phyloP scores from a whole-genome alignment of 2,113 vertebrate genomes.

The Vidua chalybeata region DNA sequence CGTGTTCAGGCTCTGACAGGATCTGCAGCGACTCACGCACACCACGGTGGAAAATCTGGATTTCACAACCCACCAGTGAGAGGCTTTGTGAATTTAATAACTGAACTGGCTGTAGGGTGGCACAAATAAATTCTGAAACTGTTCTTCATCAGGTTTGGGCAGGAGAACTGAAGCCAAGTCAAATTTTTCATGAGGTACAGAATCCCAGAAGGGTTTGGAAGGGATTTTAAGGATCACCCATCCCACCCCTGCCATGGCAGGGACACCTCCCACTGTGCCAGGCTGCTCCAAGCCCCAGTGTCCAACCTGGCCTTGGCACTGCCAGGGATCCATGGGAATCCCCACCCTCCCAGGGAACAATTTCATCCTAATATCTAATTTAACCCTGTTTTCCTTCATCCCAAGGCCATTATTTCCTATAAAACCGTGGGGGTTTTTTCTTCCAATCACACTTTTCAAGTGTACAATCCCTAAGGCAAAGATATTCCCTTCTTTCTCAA shows the following conservation, averaged over 20 bases:
- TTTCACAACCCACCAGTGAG: rapidly evolving
- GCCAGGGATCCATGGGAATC: neutral
- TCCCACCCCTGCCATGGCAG: neutral
- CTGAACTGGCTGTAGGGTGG: neutral
- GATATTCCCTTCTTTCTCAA: neutral
- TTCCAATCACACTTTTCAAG: neutral
- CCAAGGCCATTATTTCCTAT: neutral
- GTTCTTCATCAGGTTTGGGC: neutral
- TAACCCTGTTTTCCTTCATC: neutral
- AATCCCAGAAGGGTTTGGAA: neutral
- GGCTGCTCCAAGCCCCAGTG: neutral
- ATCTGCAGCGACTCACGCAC: neutral
- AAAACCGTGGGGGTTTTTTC: neutral
- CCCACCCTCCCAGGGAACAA: neutral
- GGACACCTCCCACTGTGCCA: neutral
- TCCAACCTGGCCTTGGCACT: neutral
- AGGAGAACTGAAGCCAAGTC: neutral
- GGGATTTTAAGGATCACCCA: neutral
- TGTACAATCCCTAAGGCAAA: neutral
- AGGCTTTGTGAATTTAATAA: neutral
- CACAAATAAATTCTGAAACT: neutral
- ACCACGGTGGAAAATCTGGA: neutral
- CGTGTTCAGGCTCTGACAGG: neutral
- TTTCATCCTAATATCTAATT: neutral
- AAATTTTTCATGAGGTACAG: rapidly evolving